Conservation (phyloP, 2,797 vertebrate genomes). For the Lepus townsendii region DNA sequence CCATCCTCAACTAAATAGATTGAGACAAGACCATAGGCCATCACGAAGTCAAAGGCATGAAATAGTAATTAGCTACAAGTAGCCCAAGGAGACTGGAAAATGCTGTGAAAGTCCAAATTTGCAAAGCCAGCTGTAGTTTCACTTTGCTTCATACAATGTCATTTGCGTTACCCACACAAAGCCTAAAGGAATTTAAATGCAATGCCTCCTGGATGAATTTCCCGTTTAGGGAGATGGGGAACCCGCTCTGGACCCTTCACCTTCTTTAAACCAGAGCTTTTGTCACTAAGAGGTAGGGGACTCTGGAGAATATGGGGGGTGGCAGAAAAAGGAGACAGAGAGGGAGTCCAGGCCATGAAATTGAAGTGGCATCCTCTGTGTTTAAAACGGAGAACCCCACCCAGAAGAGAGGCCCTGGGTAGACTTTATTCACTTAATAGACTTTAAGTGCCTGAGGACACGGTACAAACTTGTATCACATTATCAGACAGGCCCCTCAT, state of each 20-base stretch:
- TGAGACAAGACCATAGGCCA: constrained; percentile 65
- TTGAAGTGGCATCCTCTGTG: not conserved
- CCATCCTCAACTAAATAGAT: constrained; percentile 60
- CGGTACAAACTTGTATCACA: constrained; percentile 89
- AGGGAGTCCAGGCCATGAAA: constrained; percentile 33
- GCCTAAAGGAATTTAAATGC: constrained; percentile 4
- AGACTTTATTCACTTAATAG: constrained; percentile 88
- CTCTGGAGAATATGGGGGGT: not conserved
- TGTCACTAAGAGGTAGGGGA: constrained; percentile 40
- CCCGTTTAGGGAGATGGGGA: not conserved
- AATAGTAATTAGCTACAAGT: constrained; percentile 77
- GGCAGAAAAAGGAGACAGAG: not conserved
- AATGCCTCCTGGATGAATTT: constrained; percentile 40
- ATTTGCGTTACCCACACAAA: constrained; percentile 40
- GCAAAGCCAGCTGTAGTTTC: constrained; percentile 51
- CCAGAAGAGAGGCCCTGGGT: constrained; percentile 80
- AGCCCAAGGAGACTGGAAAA: constrained; percentile 53
- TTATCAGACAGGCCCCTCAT: constrained; percentile 88
- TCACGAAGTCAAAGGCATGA: constrained; percentile 55
- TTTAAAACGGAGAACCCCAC: constrained; percentile 81
- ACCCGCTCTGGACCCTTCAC: not conserved
- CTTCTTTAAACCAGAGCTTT: constrained; percentile 67
- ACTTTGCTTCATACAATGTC: constrained; percentile 46
- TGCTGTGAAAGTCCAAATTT: constrained; percentile 59
- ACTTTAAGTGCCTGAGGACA: constrained; percentile 89